Base-by-base conservation (phyloP, 2,888 invertebrate genomes). In the Orchesellides sinensis region DNA sequence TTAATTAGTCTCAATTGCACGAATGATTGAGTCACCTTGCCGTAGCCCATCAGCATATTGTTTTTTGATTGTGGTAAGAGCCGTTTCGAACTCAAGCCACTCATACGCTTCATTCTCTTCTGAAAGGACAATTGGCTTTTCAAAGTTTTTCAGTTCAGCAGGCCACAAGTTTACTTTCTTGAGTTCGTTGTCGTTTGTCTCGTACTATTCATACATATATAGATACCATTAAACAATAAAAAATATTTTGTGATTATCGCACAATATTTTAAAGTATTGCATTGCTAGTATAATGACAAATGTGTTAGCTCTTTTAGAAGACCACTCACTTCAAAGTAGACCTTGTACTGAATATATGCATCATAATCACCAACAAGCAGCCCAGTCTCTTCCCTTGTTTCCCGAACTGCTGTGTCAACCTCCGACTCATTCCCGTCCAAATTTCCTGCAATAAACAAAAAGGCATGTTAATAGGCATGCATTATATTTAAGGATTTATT, bases 141-240 rank as follows among this genome's bases (percentile, higher is more conserved):
- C 66, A 14, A 75, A 25, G 27, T 54, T 73, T 4, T 6, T 40
- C n/a, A 83, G 45, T 40, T 78, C 54, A 3, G 79, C 83, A 19
- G 83, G 83, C 83, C 83, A 83, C 2, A 83, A 56, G 32, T 49
- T 56, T 23, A 83, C 83, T 17, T 68, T 40, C 49, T 83, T 83
- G 1, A 69, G 27, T 1, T 54, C 74, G n/a, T 32, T 79, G 8
- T 79, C 61, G 5, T 74, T 79, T 2, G 83, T 83, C 40, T 79
- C 75, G 61, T 83, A 83, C 83, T 83, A 49, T 8, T n/a, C n/a
- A n/a, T n/a, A n/a, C n/a, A n/a, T n/a, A n/a, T n/a, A n/a, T n/a
- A n/a, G n/a, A n/a, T n/a, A n/a, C n/a, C n/a, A n/a, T n/a, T n/a
- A n/a, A n/a, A n/a, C n/a, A n/a, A n/a, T n/a, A n/a, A n/a, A n/a